Evolutionary conservation across 2,113 vertebrate genomes (phyloP), one percentile per base, ranked within the genome.

Genomic region (Nothoprocta pentlandii): DNA sequence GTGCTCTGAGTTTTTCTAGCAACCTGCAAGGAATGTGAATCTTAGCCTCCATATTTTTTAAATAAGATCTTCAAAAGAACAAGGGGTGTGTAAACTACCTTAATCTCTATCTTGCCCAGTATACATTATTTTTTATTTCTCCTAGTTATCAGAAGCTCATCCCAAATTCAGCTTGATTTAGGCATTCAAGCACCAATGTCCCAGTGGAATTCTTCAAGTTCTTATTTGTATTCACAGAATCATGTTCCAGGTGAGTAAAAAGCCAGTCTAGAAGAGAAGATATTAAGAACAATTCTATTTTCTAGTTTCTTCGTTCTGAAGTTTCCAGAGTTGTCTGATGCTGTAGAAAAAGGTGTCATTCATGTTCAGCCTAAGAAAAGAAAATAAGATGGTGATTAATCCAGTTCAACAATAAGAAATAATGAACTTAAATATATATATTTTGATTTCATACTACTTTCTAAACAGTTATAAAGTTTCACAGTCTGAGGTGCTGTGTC

Each of bases 261-360:
- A 41, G 30, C 46, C 78, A 61, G 71, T 21, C 21, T 46, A 23
- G n/a, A 74, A 74, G 46, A 32, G 30, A 74, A 74, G 49, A 32
- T 26, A 21, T 0, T 68, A 61, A 63, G 30, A 21, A 20, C 26
- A 34, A 30, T 80, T 75, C 34, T 71, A 26, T 8, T 92, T 62
- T 71, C 2, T 42, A 25, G 41, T 46, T 80, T 1, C 0, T 14
- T 73, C 2, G 1, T 8, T 56, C 19, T 77, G 62, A 56, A 9
- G 16, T 16, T 86, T 93, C 56, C 56, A 20, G 39, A 79, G 1
- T 20, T 63, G 13, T 49, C 32, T 54, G 34, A 12, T 68, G 51
- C 61, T 1, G 0, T 30, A 6, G 47, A 49, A 64, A 78, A 71
- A 84, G 7, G 7, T 89, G 58, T n/a, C 15, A 20, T 23, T 73